Base-by-base conservation (phyloP, 2,113 vertebrate species). In the Glaucidium brasilianum region DNA sequence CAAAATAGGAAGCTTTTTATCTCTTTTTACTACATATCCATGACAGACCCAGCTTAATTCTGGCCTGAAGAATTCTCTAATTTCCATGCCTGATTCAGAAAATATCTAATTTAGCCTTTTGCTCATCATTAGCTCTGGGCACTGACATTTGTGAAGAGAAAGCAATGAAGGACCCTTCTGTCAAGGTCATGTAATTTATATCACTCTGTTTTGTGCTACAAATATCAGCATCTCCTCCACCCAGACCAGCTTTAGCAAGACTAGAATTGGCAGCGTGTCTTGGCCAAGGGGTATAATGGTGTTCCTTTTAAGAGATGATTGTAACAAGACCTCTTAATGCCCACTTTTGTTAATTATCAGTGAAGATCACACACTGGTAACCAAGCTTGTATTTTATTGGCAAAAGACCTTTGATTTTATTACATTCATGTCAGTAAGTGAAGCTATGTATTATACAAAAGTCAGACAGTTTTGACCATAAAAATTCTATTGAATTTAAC, bases 261-360 rank as follows among this genome's bases (percentile, higher is more conserved):
- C 32, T 21, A 60, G 14, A 88, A n/a, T 5, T 58, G 10, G 10
- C 18, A 73, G 50, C 29, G 7, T 35, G 34, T 35, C 23, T 45
- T 52, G 34, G 12, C 19, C 26, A 52, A 64, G 49, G 18, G 11
- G 27, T 11, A 43, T 75, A 64, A 53, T 18, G 2, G 3, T 35
- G 81, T 62, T 23, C 2, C 9, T 53, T 84, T 37, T 29, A 78
- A 50, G 18, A 75, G 5, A 32, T 22, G 3, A 9, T 9, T 41
- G 47, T 35, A 74, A 79, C 5, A 90, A 72, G 79, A 71, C 37
- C 41, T 16, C 26, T 88, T 37, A 35, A 92, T 53, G 2, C 0
- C 1, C 3, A 7, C 5, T 50, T 72, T 39, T 1, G 0, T 29
- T 63, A 68, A 56, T 80, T 26, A 43, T 30, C 2, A 4, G 10